These are phyloP conservation scores for Dendrocincla fuliginosa DNA, from an alignment of 2,797 vertebrate genomes.

Conservation along the genomic window DNA sequence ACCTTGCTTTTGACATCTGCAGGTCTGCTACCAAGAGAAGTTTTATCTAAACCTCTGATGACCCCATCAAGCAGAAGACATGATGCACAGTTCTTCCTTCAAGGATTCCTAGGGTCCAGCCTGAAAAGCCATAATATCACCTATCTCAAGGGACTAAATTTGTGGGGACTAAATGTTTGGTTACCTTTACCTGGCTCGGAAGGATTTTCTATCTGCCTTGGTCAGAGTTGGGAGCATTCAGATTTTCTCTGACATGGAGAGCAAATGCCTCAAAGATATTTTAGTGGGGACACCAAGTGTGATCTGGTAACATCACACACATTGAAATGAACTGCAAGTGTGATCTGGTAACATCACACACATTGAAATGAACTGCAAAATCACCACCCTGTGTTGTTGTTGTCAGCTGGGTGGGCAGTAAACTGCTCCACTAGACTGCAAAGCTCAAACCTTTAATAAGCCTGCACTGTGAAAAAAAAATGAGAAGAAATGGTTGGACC, in stretches of 20 bases:
- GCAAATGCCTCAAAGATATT: neutral
- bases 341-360: neutral
- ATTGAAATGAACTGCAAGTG: neutral
- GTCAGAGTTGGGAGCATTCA: neutral
- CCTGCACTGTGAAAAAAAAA: neutral
- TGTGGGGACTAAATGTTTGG: neutral
- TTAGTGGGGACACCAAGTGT: neutral
- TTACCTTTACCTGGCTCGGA: neutral
- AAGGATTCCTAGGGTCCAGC: neutral
- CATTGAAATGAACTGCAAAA: neutral
- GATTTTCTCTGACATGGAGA: neutral
- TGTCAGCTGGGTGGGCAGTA: neutral
- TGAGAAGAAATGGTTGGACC: neutral
- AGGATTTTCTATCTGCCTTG: neutral
- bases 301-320: neutral
- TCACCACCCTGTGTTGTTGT: neutral
- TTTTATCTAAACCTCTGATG: neutral
- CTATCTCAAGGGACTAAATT: neutral
- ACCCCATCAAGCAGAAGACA: neutral
- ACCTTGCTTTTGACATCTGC: neutral
- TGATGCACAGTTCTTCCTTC: neutral
- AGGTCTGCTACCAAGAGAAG: neutral
- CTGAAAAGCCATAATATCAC: neutral
- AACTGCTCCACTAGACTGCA: neutral
- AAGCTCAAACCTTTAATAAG: neutral